Evolutionary conservation across 2,797 vertebrate genomes (phyloP).

Genomic region (Varecia variegata): DNA sequence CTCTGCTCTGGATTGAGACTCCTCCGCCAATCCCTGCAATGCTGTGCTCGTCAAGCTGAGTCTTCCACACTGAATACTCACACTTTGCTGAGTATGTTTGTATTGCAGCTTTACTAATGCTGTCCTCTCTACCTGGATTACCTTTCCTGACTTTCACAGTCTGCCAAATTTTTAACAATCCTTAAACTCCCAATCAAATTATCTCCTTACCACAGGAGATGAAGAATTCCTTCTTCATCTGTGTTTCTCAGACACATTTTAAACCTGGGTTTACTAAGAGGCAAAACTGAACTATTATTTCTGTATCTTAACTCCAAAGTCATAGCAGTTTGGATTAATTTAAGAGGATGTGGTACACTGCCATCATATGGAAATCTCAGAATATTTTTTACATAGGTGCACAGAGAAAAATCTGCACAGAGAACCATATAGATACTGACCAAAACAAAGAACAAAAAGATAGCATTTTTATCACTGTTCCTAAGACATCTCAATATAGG

Average conservation of each 20-base stretch:
- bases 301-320: background rate
- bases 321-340: background rate
- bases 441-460: background rate
- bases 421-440: background rate
- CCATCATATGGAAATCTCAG: background rate
- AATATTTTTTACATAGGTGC: background rate
- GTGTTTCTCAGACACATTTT: background rate
- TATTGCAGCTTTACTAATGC: background rate
- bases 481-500: background rate
- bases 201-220: background rate
- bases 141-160: background rate
- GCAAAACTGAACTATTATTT: background rate
- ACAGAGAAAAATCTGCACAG: background rate
- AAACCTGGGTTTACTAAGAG: background rate
- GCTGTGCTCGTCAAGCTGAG: background rate
- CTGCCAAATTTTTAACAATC: background rate
- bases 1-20: background rate
- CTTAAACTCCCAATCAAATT: background rate
- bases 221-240: background rate
- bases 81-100: background rate
- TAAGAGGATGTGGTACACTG: background rate
- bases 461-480: background rate
- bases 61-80: background rate
- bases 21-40: accelerated
- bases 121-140: background rate